Evolutionary conservation across 2,888 invertebrate genomes (phyloP).

Genomic region (Protophormia terraenovae): DNA sequence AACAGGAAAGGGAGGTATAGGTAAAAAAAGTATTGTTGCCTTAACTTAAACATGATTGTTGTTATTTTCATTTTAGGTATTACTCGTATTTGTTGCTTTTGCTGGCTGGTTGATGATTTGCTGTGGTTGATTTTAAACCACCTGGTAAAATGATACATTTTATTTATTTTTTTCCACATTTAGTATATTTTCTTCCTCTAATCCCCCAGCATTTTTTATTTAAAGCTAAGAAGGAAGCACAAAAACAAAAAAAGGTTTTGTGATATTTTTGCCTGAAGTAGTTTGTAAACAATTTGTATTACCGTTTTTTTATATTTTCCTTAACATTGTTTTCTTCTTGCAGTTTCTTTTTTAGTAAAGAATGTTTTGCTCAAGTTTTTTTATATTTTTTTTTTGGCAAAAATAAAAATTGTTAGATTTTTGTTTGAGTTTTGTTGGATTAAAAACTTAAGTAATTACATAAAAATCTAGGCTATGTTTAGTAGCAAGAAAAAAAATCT

Average conservation of each 20-base stretch:
- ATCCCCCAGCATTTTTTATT: background rate
- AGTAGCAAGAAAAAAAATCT: background rate
- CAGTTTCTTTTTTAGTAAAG: constrained; percentile 17
- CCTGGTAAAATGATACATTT: constrained; percentile 38
- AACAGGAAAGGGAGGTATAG: background rate
- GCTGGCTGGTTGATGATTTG: constrained; percentile 4
- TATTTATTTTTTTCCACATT: background rate
- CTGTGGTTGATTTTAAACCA: constrained; percentile 43
- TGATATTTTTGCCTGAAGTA: constrained; percentile 61
- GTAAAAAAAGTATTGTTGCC: constrained; percentile 9
- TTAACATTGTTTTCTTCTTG: constrained; percentile 6
- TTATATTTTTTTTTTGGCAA: no score
- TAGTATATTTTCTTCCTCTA: constrained; percentile 2
- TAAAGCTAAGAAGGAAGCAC: no score
- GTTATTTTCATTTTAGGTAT: background rate
- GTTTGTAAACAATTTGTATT: constrained; percentile 64
- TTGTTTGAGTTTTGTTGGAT: constrained; percentile 25
- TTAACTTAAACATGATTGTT: constrained; percentile 25
- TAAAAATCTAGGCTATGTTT: constrained; percentile 50
- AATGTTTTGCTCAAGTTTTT: constrained; percentile 9
- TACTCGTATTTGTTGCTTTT: constrained; percentile 16
- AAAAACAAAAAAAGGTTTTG: constrained; percentile 33
- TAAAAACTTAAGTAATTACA: constrained; percentile 65
- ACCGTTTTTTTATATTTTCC: constrained; percentile 11
- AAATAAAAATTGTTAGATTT: constrained; percentile 3